Conservation (phyloP, 2,797 vertebrate species). For the Bovichtus variegatus region DNA sequence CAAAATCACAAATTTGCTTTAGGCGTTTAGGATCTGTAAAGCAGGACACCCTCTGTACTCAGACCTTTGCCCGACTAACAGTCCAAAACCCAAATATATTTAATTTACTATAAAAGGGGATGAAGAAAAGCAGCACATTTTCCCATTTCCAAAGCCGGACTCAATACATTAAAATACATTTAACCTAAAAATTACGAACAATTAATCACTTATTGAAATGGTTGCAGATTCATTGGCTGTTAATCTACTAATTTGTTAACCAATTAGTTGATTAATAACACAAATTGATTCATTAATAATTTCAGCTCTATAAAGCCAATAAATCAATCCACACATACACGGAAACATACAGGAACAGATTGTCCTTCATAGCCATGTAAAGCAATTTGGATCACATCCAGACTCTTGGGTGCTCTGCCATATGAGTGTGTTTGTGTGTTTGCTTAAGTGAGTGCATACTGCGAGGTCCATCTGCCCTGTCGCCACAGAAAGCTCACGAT, state of each 20-base stretch:
- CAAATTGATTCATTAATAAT: neutral
- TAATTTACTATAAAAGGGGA: neutral
- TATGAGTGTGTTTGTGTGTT: conserved; percentile 32
- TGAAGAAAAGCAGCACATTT: neutral
- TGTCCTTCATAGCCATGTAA: conserved; percentile 9
- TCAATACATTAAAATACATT: neutral
- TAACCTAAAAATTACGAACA: neutral
- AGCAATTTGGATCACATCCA: conserved; percentile 43
- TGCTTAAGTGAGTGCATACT: conserved; percentile 52
- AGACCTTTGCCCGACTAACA: no score
- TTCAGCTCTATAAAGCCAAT: neutral
- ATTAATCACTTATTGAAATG: neutral
- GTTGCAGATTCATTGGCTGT: neutral
- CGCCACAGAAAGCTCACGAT: conserved; percentile 58
- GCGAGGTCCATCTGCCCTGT: conserved; percentile 77
- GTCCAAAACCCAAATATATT: no score
- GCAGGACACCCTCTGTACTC: no score
- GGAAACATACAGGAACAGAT: neutral
- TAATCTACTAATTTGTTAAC: no score
- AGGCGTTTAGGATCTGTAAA: neutral
- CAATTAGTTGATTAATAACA: neutral
- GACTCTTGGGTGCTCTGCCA: conserved; percentile 13
- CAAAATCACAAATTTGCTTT: neutral
- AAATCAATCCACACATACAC: neutral
- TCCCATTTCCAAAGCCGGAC: neutral